Evolutionary conservation across 2,797 vertebrate species (phyloP).

Genomic region (Vultur gryphus): DNA sequence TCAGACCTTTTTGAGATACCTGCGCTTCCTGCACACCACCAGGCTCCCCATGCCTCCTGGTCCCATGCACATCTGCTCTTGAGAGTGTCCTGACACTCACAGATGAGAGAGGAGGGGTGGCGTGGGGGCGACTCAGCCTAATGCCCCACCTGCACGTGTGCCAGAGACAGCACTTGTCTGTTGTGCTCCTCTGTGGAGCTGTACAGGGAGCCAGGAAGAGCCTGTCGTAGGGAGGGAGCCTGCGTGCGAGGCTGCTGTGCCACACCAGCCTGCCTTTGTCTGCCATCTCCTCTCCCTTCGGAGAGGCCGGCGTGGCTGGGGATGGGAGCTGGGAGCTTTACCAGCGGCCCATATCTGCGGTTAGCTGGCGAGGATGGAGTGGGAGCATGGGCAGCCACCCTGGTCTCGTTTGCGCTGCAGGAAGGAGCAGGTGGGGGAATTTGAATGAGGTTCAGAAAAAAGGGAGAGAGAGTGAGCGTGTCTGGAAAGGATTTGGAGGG

Average conservation of each 20-base stretch:
- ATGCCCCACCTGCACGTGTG: rapidly evolving
- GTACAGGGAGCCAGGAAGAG: not conserved
- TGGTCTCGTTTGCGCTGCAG: not conserved
- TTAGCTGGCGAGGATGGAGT: not conserved
- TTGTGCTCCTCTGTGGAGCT: not conserved
- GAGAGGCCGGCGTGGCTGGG: not conserved
- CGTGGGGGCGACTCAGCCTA: not conserved
- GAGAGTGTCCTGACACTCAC: not conserved
- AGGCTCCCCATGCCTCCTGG: not conserved
- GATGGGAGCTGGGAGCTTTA: not conserved
- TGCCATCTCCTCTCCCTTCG: not conserved
- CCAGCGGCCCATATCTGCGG: not conserved
- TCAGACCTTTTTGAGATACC: not conserved
- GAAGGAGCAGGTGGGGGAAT: not conserved
- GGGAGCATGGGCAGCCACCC: not conserved
- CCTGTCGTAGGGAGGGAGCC: not conserved
- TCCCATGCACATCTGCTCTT: not conserved
- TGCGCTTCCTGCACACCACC: not conserved
- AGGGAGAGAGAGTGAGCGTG: rapidly evolving
- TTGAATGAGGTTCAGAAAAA: slow-evolving; percentile 10
- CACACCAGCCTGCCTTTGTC: not conserved
- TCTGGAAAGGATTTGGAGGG: not conserved
- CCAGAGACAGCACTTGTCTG: not conserved
- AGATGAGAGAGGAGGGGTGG: not conserved
- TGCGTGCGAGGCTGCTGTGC: rapidly evolving